Base-by-base conservation (phyloP, 2,113 vertebrate species). In the Scomber japonicus region DNA sequence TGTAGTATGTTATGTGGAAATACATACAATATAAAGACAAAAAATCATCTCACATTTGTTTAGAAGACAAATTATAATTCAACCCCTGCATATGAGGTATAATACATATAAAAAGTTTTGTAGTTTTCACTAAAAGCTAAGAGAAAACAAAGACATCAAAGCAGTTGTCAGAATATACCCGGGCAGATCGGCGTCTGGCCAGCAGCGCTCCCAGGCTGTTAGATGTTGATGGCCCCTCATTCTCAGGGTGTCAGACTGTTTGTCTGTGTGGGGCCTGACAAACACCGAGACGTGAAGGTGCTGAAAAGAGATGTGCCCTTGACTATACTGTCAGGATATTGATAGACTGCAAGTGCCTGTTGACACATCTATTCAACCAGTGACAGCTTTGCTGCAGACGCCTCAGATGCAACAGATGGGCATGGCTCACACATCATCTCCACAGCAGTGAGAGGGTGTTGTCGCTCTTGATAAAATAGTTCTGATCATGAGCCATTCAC, bases 321-420 rank as follows among this genome's bases (percentile, higher is more conserved):
- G 79, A 85, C 82, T 72, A 9, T 57, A 46, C 24, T 73, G 80
- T 87, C 68, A 55, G 68, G 82, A 78, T 81, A 88, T 82, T 86
- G 88, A 90, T 81, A 91, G 86, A 81, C 82, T 80, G 70, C 14
- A 86, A 88, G 87, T 65, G 75, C 51, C 79, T 89, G 85, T 78
- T 90, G 86, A 85, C 87, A 84, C 61, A 48, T 87, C 81, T 86
- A 75, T 89, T 83, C 69, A 83, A 80, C 30, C 46, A 68, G 65
- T 80, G 89, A 84, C 87, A 71, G 78, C 76, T 83, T 73, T 69
- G 70, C 75, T 75, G 24, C 78, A 73, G 68, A 72, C 35, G 17
- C 55, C 49, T 65, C 57, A 59, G 76, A 81, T 66, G 46, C 73
- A 80, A 54, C 76, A 88, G 78, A 83, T 75, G 72, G 80, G 65